Evolutionary conservation across 2,888 invertebrate species (phyloP), one percentile per base, ranked within the genome.

Genomic region (Cantharis nigra): DNA sequence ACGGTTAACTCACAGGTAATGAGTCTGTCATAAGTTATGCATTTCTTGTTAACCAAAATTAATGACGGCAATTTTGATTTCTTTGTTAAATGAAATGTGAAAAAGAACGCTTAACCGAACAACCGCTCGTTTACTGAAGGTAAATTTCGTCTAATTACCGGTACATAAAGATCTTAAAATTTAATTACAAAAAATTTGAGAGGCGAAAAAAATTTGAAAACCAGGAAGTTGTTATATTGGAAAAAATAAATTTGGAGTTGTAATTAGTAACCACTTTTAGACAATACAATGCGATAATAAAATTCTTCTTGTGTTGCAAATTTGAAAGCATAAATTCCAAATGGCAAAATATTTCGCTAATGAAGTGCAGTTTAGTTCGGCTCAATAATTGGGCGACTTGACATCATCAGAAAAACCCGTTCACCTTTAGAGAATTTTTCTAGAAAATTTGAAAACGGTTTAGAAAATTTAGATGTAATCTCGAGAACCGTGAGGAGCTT

Each of bases 381-480:
- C 62, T 30, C 75, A 72, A 72, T 76, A 76, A 76, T 76, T 76
- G 75, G 75, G 63, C 11, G 62, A 65, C 26, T 70, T 30, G 70
- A n/a, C n/a, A n/a, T 14, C 62, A 49, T n/a, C n/a, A 18, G 71
- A 26, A 63, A 71, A 73, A 72, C 74, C 65, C 30, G 75, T 26
- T 71, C 16, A 30, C 10, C 70, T 63, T 14, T 16, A 26, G 67
- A 7, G n/a, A 49, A 49, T 67, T 23, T 67, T 23, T 67, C 23
- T 14, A n/a, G 26, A 49, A 79, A 78, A 79, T n/a, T 70, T 49
- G 33, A 62, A 70, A 70, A 30, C 23, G 67, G 14, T 64, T 63
- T 14, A 30, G 76, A 78, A 79, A 82, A 81, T 82, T 81, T 77
- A 83, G 82, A 83, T 83, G 77, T 78, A 79, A 83, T 83, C 83